Evolutionary conservation across 2,113 vertebrate species (phyloP).

Genomic region (Ageneiosus marmoratus): DNA sequence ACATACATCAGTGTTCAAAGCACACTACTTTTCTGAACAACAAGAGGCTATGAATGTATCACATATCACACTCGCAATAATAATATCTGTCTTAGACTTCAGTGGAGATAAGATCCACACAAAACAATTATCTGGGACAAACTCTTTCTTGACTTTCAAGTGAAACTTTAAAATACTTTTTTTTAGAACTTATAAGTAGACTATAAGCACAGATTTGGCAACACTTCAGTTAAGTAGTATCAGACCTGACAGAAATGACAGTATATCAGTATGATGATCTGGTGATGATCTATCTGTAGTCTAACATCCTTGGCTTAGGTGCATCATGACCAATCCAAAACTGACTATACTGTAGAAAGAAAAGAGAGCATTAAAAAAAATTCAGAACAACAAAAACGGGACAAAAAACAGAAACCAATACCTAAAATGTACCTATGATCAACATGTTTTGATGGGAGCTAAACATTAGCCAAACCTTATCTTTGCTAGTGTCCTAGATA

Average conservation of each 20-base stretch:
- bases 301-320: neutral
- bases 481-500: neutral
- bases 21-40: conserved; percentile 2
- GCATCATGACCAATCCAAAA: neutral
- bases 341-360: neutral
- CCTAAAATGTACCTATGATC: neutral
- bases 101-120: neutral
- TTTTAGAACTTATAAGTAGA: neutral
- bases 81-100: neutral
- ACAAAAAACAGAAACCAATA: neutral
- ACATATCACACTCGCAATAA: conserved; percentile 17
- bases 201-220: neutral
- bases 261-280: neutral
- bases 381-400: neutral
- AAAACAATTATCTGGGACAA: neutral
- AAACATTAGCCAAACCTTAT: conserved; percentile 4
- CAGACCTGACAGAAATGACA: neutral
- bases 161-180: neutral
- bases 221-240: neutral
- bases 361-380: neutral
- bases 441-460: conserved; percentile 1
- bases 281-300: neutral
- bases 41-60: conserved; percentile 13
- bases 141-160: neutral
- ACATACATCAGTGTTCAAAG: conserved; percentile 31